phyloP scores from a whole-genome alignment of 2,888 invertebrate species.

The Nomada hirtipes region DNA sequence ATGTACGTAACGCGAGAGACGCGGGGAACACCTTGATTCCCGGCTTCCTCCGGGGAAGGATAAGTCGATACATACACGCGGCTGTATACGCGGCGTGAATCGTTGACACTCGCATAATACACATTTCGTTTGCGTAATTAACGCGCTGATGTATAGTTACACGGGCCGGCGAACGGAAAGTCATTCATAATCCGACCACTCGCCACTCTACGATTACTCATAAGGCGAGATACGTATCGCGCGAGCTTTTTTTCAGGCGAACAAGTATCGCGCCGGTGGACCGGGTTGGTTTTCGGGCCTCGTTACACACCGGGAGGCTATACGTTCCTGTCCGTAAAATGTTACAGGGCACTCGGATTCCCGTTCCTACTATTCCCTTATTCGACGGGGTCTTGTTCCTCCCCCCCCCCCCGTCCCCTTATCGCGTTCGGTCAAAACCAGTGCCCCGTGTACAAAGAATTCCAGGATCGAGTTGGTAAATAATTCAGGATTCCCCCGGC shows the following conservation, averaged over 20 bases:
- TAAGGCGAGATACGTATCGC: conserved; percentile 78
- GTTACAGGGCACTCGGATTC: conserved; percentile 8
- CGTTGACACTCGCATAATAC: conserved; percentile 80
- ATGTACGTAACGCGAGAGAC: conserved; percentile 46
- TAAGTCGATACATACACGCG: conserved; percentile 46
- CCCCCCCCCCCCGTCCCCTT: neutral
- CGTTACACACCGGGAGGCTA: neutral
- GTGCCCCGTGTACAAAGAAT: neutral
- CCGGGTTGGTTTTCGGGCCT: neutral
- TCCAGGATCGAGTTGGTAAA: conserved; percentile 11
- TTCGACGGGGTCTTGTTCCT: neutral
- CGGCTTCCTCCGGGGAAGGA: conserved; percentile 43
- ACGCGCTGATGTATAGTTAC: conserved; percentile 80
- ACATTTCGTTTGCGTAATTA: conserved; percentile 81
- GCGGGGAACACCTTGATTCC: conserved; percentile 63
- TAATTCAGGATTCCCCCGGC: conserved; percentile 14
- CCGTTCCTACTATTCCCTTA: conserved; percentile 12
- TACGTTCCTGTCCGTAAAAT: conserved; percentile 5
- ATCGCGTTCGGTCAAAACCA: neutral
- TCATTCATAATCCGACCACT: conserved; percentile 80
- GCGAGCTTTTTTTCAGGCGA: conserved; percentile 65
- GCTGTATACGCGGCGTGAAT: conserved; percentile 64
- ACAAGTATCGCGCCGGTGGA: conserved; percentile 14
- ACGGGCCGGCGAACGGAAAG: conserved; percentile 78
- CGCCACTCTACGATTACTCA: conserved; percentile 80